Base-by-base conservation (phyloP, 53 echinoderm and acorn worm species). In the Mesocentrotus franciscanus region DNA sequence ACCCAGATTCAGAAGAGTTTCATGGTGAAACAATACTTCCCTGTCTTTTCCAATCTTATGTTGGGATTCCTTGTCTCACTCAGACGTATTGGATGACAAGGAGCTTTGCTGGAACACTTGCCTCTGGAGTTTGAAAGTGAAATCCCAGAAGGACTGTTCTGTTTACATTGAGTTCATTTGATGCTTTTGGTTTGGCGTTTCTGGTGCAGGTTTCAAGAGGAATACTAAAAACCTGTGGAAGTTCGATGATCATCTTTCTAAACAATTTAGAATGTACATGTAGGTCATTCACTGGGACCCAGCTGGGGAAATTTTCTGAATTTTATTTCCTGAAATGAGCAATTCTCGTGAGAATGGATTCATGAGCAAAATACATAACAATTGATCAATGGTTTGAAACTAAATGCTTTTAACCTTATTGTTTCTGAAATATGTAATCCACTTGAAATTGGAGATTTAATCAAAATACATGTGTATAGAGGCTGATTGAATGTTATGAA, bases 1-100 rank as follows among this genome's bases (percentile, higher is more conserved):
- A 84, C 20, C 42, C 84, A 84, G n/a, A 57, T 87, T 87, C 0
- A 58, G 87, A 29, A 87, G 12, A n/a, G 6, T 36, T 11, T 87
- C 58, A 57, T 27, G 10, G 34, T 87, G 27, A 87, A 87, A 87
- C 87, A 87, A 87, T 58, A 87, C 87, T 58, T 87, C 12, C 58
- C 57, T 87, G 87, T 87, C 59, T n/a, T 27, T 87, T 87, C 9
- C 87, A 87, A 87, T 87, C 0, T 58, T 34, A 87, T 58, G 59
- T 59, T 87, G 29, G 87, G 87, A n/a, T 87, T 58, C 58, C 58
- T 18, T 81, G 81, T 20, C 22, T 7, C 42, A 42, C 34, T 42
- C 42, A 29, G 16, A 42, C 39, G 13, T 81, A 36, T 81, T 36
- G 42, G 18, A 81, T 81, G 42, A 81, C 22, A 42, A 81, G 42